A percentile compares a stretch with the other conserved stretches of the same genome.
phyloP scores from a whole-genome alignment of 2,797 vertebrate species.

The Taenioides sp. region DNA sequence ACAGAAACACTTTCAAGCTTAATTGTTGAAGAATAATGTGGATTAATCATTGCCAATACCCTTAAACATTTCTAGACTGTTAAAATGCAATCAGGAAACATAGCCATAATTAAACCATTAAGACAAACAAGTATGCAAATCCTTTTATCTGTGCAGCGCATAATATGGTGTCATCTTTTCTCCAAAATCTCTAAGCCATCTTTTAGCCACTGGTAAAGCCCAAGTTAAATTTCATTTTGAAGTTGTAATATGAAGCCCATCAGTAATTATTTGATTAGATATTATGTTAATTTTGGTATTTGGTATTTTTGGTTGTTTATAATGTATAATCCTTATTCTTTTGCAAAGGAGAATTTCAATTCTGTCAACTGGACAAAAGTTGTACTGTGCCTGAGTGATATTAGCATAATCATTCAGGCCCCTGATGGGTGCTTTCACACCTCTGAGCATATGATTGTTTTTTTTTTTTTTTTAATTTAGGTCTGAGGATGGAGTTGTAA shows the following conservation, averaged over 20 bases:
- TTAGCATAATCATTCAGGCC: no score
- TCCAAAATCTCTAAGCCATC: conserved; percentile 5
- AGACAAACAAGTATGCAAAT: conserved; percentile 14
- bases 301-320: background rate
- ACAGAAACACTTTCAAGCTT: background rate
- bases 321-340: background rate
- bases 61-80: background rate
- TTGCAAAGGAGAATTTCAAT: no score
- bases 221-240: conserved; percentile 1
- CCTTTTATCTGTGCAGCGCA: background rate
- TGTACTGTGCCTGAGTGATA: no score
- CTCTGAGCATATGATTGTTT: no score
- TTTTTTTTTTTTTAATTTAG: no score
- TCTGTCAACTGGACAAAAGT: no score
- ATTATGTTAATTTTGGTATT: background rate
- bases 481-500: no score
- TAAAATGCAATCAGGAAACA: background rate
- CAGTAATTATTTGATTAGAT: background rate
- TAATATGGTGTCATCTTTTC: conserved; percentile 25
- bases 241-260: background rate
- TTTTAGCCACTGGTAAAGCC: conserved; percentile 16
- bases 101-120: conserved; percentile 2
- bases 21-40: background rate
- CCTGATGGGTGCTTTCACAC: no score
- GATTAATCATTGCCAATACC: background rate